Conservation (phyloP, 2,113 vertebrate species). For the Cacatua alba region DNA sequence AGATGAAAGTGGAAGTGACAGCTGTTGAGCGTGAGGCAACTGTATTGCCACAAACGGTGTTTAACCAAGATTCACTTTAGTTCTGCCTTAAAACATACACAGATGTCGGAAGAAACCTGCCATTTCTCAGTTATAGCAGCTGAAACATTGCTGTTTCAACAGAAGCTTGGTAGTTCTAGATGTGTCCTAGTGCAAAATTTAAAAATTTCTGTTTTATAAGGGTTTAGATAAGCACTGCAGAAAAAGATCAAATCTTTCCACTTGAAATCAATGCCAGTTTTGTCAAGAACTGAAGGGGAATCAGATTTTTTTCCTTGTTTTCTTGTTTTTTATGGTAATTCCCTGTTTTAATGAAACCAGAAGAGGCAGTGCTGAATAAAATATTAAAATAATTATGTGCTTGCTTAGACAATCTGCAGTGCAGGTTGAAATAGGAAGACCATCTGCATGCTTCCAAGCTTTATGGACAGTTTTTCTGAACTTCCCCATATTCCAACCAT, state of each 20-base stretch:
- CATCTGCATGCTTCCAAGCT: background rate
- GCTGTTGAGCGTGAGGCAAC: background rate
- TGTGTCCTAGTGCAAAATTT: background rate
- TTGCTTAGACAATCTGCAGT: background rate
- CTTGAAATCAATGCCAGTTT: slow-evolving; percentile 1
- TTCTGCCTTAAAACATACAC: background rate
- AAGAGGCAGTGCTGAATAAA: slow-evolving; percentile 24
- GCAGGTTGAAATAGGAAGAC: background rate
- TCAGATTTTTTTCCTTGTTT: background rate
- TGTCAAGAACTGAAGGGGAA: background rate
- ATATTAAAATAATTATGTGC: slow-evolving; percentile 24
- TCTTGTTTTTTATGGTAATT: background rate
- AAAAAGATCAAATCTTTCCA: background rate
- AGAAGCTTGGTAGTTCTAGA: background rate
- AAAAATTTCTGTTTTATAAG: background rate
- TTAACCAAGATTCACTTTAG: background rate
- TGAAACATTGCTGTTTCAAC: background rate
- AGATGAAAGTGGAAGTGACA: background rate
- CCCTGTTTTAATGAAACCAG: background rate
- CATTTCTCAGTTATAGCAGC: background rate
- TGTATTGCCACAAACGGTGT: background rate
- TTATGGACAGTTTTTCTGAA: background rate
- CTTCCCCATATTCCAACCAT: background rate
- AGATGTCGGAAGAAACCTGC: background rate
- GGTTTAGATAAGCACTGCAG: background rate